phyloP scores from a whole-genome alignment of 2,113 vertebrate genomes.

The Chrysochloris asiatica region DNA sequence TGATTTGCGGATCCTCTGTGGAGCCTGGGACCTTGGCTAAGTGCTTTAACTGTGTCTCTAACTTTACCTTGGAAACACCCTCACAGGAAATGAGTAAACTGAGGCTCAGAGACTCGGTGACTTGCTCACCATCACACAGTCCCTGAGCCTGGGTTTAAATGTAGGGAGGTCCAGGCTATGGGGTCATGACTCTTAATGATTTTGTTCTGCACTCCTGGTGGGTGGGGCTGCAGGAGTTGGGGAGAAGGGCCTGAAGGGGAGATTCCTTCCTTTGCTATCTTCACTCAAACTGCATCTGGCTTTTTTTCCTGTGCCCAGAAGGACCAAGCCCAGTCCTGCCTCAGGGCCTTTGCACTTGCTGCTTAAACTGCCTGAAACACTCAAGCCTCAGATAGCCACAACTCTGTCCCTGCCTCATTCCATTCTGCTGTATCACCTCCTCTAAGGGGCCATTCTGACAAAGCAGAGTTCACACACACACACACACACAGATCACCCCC shows the following conservation, averaged over 20 bases:
- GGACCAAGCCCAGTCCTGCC: accelerated
- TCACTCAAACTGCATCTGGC: background rate
- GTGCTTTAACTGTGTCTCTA: background rate
- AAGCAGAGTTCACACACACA: background rate
- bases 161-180: background rate
- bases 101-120: background rate
- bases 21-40: background rate
- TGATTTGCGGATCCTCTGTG: background rate
- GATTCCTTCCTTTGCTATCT: background rate
- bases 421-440: background rate
- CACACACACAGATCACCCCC: too few species aligned
- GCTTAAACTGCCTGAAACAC: background rate
- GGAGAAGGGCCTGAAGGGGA: background rate
- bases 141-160: background rate
- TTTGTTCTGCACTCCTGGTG: too few species aligned
- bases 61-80: background rate
- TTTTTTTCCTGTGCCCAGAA: background rate
- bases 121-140: background rate
- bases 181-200: background rate
- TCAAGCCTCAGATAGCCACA: background rate
- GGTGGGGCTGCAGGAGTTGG: background rate
- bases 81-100: background rate
- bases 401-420: accelerated
- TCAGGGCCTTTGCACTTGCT: background rate
- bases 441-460: background rate